phyloP scores from a whole-genome alignment of 2,113 vertebrate species.

The Odocoileus virginianus region DNA sequence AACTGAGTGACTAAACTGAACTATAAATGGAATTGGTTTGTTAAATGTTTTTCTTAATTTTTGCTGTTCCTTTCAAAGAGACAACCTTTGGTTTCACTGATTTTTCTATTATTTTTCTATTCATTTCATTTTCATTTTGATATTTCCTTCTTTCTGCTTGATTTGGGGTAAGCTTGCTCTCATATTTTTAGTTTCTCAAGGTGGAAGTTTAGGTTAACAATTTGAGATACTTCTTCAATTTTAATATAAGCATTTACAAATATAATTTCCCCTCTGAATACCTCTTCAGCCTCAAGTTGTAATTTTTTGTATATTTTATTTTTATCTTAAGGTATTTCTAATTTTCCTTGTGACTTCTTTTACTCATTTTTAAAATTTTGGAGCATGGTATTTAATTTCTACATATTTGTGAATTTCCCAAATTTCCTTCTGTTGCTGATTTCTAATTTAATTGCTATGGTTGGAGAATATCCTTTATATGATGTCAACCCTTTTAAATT shows the following conservation, averaged over 20 bases:
- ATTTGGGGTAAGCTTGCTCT: not conserved
- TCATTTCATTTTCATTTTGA: not conserved
- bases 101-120: not conserved
- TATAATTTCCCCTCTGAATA: not conserved
- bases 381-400: not conserved
- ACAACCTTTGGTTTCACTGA: not conserved
- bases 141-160: slow-evolving; percentile 8
- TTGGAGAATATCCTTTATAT: not conserved
- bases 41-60: not conserved
- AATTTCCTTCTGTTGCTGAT: not conserved
- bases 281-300: not conserved
- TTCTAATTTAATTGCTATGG: slow-evolving; percentile 9
- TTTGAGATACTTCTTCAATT: not conserved
- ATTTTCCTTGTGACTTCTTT: not conserved
- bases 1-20: not conserved
- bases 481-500: not conserved
- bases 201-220: not conserved
- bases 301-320: not conserved
- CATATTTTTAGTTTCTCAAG: not conserved
- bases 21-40: not conserved
- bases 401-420: not conserved
- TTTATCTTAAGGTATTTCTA: not conserved
- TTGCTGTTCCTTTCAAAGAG: not conserved
- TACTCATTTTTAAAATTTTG: not conserved
- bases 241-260: not conserved